Evolutionary conservation across 1,140 invertebrate species (phyloP), one percentile per base, ranked within the genome.

Genomic region (Pogonus chalceus): DNA sequence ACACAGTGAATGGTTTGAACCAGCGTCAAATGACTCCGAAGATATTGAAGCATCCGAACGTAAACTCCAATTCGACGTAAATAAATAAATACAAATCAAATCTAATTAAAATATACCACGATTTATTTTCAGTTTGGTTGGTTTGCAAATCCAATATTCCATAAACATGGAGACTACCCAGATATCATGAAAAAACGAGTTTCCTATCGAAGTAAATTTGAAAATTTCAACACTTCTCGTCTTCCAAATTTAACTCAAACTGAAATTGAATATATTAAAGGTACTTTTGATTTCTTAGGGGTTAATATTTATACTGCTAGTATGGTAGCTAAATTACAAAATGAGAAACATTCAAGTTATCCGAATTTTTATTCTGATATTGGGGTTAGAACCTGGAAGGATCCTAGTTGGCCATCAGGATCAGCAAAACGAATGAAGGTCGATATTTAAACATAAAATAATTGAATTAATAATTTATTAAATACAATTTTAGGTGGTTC

Each of bases 121-220:
- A 57, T 55, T 23, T 57, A 23, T 58, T 70, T 73, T 49, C 64
- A 78, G 74, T 75, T 76, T 53, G 78, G 77, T 7, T 79, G 77
- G 74, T 83, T 76, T 56, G 76, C 72, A 1, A 71, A 83, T 68
- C 81, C 83, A 3, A 78, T 86, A 49, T 81, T 77, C 58, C 74
- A 74, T 10, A 70, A 66, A 53, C 62, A 66, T 14, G 83, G 83
- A 7, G 78, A 85, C 58, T 86, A 83, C 61, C 82, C 83, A 1
- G 56, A 67, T 52, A 66, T 79, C 18, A 74, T 85, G 68, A 79
- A 76, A 56, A 64, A 77, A 21, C 72, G 72, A 23, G 68, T 86
- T 1, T 70, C 67, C 9, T 59, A 63, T 9, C 72, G 76, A n/a
- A 82, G 82, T 63, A 69, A 67, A 35, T 62, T 70, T 43, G 80